Base-by-base conservation (phyloP, 2,797 vertebrate species). In the Podarcis siculus region DNA sequence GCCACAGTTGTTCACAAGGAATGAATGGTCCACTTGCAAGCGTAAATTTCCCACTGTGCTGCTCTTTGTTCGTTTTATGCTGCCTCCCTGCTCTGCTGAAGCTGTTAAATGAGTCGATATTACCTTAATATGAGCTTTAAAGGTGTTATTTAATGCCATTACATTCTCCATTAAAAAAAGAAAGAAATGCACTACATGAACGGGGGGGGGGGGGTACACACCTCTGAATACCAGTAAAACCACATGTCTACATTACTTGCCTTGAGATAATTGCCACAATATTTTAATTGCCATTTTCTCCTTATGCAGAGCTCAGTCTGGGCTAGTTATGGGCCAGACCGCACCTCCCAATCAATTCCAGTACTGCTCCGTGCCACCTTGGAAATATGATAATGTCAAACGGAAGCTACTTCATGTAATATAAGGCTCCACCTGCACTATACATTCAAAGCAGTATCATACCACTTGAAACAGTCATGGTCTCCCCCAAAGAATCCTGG, bases 211-310 rank as follows among this genome's bases (percentile, higher is more conserved):
- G 3, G 3, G 10, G 3, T 0, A 15, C 49, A 55, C 49, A 55
- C 49, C 49, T 64, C 6, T 27, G 72, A 83, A 4, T 82, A 80
- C 89, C 83, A 71, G 79, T 88, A 76, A 90, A 89, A 87, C 85
- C 35, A 42, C 90, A 23, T 71, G 55, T 86, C 80, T 67, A 35
- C 89, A 83, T 79, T 61, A 79, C 15, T 1, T 88, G 76, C 67
- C 84, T 89, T 77, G 79, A 32, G 69, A 0, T 93, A 91, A 83
- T 83, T 3, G 1, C 58, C 32, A 6, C 88, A 86, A 71, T 93
- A 84, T 87, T 69, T 94, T 90, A 94, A 93, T 93, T 94, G 86
- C 66, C 86, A 89, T n/a, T 64, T 95, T 92, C 92, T 71, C 89
- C 79, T 27, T 66, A 72, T 90, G 83, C 89, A 88, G 86, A 27